These are phyloP conservation scores for Eupelmus urozonus DNA, from an alignment of 2,888 invertebrate species.

Conservation along the genomic window DNA sequence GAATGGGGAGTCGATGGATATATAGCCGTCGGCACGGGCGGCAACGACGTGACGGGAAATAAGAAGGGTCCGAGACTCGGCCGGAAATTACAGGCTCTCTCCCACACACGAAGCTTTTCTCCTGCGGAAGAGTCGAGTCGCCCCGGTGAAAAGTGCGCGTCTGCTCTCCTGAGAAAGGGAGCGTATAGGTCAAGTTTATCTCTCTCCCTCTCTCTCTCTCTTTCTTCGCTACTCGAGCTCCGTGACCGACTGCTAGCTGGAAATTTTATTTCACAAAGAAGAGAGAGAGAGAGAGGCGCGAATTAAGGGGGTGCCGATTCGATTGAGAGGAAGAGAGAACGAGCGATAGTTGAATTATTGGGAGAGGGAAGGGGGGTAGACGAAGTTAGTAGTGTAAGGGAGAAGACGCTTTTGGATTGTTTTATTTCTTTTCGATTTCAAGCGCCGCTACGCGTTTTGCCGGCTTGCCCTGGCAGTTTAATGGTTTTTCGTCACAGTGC, in stretches of 20 bases:
- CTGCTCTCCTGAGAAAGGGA: not conserved
- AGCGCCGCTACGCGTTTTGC: too few species aligned
- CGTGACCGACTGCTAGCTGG: not conserved
- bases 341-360: not conserved
- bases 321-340: too few species aligned
- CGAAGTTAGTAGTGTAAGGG: too few species aligned
- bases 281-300: not conserved
- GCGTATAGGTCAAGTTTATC: slow-evolving; percentile 49
- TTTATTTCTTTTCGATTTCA: too few species aligned
- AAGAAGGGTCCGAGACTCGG: slow-evolving; percentile 74
- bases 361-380: too few species aligned
- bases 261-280: slow-evolving; percentile 43
- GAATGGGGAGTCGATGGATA: not conserved
- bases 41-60: slow-evolving; percentile 74
- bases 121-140: too few species aligned
- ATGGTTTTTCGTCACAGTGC: too few species aligned
- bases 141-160: slow-evolving; percentile 35
- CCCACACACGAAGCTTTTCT: not conserved
- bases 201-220: not conserved
- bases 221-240: not conserved
- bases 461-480: too few species aligned
- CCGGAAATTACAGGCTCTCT: slow-evolving; percentile 74
- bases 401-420: too few species aligned
- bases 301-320: not conserved
- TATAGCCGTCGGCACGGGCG: not conserved